Evolutionary conservation across 2,888 invertebrate genomes (phyloP).

Genomic region (Caenorhabditis sp.): DNA sequence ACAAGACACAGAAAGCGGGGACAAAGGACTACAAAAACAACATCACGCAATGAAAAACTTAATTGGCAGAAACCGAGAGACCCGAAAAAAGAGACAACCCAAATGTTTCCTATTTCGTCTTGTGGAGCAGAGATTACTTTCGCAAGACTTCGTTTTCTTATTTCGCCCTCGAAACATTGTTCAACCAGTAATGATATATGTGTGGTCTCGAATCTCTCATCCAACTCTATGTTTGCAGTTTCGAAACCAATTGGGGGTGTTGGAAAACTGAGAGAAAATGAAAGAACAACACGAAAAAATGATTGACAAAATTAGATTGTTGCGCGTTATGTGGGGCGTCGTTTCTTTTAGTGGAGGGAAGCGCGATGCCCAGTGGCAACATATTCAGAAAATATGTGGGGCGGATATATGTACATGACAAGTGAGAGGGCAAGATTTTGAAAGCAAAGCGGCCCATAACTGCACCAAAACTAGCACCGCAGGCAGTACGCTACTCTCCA

Average conservation of each 20-base stretch:
- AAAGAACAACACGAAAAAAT: conserved; percentile 36
- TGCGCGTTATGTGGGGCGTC: conserved; percentile 50
- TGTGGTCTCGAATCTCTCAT: not conserved
- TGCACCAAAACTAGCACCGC: conserved; percentile 44
- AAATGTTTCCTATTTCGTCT: not conserved
- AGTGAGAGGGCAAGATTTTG: conserved; percentile 59
- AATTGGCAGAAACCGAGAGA: not conserved
- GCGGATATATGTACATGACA: conserved; percentile 59
- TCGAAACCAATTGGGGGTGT: not conserved
- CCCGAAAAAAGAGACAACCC: not conserved
- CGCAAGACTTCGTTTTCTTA: not conserved
- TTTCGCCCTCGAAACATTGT: not conserved
- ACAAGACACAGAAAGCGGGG: not conserved
- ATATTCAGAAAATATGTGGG: conserved; percentile 45
- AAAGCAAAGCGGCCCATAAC: conserved; percentile 22
- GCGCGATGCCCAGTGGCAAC: conserved; percentile 47
- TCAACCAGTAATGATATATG: not conserved
- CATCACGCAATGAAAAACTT: not conserved
- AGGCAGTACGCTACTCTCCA: conserved; percentile 23
- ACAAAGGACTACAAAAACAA: conserved; percentile 8
- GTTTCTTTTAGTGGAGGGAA: conserved; percentile 41
- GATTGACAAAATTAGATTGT: conserved; percentile 58
- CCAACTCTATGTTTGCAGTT: not conserved
- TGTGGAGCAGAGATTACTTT: not conserved
- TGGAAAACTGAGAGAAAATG: not conserved